Percentiles rank a stretch among this genome's conserved stretches.
phyloP scores from a whole-genome alignment of 2,888 invertebrate species.

The Enoplolaimus lenunculus region DNA sequence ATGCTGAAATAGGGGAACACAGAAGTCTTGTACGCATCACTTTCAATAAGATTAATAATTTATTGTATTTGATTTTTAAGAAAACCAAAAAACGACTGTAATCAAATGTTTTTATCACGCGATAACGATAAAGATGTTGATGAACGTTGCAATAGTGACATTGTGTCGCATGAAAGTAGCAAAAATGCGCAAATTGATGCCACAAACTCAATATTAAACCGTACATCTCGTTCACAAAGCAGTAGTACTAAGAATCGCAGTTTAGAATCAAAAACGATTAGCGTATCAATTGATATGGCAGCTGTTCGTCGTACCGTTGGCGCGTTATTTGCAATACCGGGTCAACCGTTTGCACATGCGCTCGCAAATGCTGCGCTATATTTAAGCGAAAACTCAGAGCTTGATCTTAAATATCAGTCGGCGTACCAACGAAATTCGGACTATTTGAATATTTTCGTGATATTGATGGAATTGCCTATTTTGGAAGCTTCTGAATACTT shows the following conservation, averaged over 20 bases:
- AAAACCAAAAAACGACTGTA: too few relatives aligned
- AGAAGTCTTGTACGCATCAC: too few relatives aligned
- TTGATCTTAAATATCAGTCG: constrained; percentile 53
- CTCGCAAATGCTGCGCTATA: constrained; percentile 60
- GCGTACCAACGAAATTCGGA: constrained; percentile 43
- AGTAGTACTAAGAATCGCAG: neutral
- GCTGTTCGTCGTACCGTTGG: constrained; percentile 58
- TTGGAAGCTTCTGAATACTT: constrained; percentile 53
- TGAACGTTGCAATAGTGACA: too few relatives aligned
- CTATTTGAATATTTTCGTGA: constrained; percentile 53
- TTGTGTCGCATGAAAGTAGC: too few relatives aligned
- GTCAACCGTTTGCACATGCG: constrained; percentile 51
- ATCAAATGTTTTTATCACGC: too few relatives aligned
- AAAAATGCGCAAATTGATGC: too few relatives aligned
- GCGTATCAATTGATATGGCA: constrained; percentile 38
- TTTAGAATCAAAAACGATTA: neutral
- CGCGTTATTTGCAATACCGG: constrained; percentile 45
- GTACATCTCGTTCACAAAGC: too few relatives aligned
- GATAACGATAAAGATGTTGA: too few relatives aligned
- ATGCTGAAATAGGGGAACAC: too few relatives aligned
- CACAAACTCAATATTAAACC: too few relatives aligned
- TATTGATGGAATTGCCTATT: constrained; percentile 63
- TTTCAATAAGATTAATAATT: too few relatives aligned
- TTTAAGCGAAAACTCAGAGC: constrained; percentile 57
- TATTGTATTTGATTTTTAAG: too few relatives aligned